Conservation (phyloP, 2,888 invertebrate genomes). For the Dicroscelio sp. region DNA sequence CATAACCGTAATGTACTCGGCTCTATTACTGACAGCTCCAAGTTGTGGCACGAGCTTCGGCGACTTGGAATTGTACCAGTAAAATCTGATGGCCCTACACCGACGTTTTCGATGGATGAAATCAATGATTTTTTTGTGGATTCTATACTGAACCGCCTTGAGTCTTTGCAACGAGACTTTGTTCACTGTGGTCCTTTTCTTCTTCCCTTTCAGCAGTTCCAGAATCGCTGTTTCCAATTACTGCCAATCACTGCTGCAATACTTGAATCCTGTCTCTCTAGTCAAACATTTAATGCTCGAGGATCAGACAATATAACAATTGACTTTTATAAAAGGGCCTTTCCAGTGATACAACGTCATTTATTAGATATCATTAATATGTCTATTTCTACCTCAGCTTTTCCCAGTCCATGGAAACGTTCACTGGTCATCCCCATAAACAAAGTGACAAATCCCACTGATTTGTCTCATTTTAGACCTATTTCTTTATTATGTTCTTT, state of each 20-base stretch:
- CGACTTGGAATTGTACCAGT: background rate
- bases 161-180: too few species aligned
- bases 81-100: too few species aligned
- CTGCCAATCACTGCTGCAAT: background rate
- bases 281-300: background rate
- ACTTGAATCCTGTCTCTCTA: background rate
- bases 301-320: background rate
- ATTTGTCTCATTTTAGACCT: background rate
- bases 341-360: background rate
- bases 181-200: too few species aligned
- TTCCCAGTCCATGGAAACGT: background rate
- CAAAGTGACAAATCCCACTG: background rate
- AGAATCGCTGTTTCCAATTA: background rate
- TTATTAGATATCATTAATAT: background rate
- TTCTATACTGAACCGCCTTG: background rate
- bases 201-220: too few species aligned
- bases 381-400: background rate
- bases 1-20: background rate
- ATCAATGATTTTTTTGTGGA: background rate
- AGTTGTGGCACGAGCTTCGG: background rate
- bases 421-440: background rate
- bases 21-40: too few species aligned
- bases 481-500: too few species aligned
- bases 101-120: background rate
- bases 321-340: background rate